Base-by-base conservation (phyloP, 2,113 vertebrate species). In the Phyllopteryx taeniolatus region DNA sequence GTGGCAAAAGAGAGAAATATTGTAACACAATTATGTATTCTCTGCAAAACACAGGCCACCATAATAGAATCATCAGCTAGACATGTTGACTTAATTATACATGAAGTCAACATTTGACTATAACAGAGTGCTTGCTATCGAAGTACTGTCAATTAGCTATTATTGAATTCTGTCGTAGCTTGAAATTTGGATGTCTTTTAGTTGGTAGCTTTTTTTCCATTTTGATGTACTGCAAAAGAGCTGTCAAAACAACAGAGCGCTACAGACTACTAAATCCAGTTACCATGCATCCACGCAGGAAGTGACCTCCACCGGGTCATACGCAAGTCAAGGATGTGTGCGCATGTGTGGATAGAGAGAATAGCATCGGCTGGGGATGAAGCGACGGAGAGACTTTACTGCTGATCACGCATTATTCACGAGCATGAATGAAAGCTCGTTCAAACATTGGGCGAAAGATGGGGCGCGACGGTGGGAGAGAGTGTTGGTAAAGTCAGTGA, bases 261-360 rank as follows among this genome's bases (percentile, higher is more conserved):
- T 89, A 91, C 89, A 92, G 81, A 84, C 82, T 87, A 82, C 77
- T 85, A 93, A 94, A 96, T 92, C 89, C 91, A 92, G 90, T 95
- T 94, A 94, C 88, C 81, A 85, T 88, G 79, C 90, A 86, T 89
- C 84, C 90, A 86, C 83, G 88, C 81, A 94, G 87, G 89, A 93
- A 94, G 93, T 89, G 83, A 87, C 85, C 88, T 89, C 79, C 77
- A 75, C 89, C 77, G 76, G 89, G 84, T 88, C 91, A 93, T 93
- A 92, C 92, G 82, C 78, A 82, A 82, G 76, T 69, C 72, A 77
- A 83, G 77, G 67, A 77, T 73, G 71, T 73, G 70, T 42, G 63
- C 42, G 17, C 31, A 10, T 74, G 8, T 73, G 42, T 64, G 70
- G 60, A n/a, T 65, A 74, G 56, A 57, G 44, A 64, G 67, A 81